Conservation (phyloP, 2,113 vertebrate species). For the Oncorhynchus nerka region DNA sequence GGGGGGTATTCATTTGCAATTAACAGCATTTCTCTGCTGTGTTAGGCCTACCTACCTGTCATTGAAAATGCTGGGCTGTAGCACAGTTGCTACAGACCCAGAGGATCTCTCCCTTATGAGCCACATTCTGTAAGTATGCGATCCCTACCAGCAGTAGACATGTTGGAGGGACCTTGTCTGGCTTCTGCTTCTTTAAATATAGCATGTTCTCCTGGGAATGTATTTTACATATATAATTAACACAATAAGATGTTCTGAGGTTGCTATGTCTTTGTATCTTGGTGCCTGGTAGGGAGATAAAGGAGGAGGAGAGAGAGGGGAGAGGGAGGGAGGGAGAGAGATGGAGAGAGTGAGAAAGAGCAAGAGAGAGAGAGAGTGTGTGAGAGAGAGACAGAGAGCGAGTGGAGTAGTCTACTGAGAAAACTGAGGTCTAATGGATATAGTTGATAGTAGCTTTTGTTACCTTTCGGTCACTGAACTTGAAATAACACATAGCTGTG, state of each 20-base stretch:
- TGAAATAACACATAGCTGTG: neutral
- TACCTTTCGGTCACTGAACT: neutral
- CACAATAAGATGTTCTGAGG: constrained; percentile 48
- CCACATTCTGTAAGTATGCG: constrained; percentile 71
- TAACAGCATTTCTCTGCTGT: constrained; percentile 62
- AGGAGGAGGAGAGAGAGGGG: neutral
- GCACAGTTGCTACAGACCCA: constrained; percentile 51
- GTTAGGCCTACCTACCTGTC: constrained; percentile 67
- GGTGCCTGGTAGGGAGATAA: constrained; percentile 24
- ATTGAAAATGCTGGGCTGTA: constrained; percentile 50
- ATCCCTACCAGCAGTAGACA: constrained; percentile 61
- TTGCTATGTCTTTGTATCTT: constrained; percentile 63
- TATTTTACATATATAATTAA: constrained; percentile 74
- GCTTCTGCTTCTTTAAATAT: constrained; percentile 72
- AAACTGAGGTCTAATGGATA: neutral
- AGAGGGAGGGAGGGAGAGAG: neutral
- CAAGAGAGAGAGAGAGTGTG: neutral
- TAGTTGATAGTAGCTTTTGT: neutral
- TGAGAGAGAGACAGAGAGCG: too few relatives aligned
- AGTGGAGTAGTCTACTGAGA: neutral
- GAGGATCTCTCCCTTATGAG: constrained; percentile 63
- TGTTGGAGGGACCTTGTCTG: constrained; percentile 60
- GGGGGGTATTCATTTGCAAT: constrained; percentile 72
- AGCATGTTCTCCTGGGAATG: constrained; percentile 61
- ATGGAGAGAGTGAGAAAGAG: neutral